Percentiles rank a stretch among this genome's conserved stretches.
phyloP scores from a whole-genome alignment of 1,140 invertebrate species.

The Trachymyrmex cornetzi region DNA sequence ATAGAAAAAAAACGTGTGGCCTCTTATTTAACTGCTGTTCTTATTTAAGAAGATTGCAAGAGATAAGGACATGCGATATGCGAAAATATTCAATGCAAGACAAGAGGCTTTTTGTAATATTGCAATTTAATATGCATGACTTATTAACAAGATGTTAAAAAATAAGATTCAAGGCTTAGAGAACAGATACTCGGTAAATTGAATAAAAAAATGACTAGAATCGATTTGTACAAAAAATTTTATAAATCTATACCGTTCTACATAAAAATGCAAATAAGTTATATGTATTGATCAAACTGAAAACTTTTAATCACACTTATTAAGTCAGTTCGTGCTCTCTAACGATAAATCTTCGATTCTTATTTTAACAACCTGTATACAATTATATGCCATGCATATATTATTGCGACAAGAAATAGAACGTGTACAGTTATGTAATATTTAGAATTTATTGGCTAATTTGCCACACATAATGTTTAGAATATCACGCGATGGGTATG shows the following conservation, averaged over 20 bases:
- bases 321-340: background rate
- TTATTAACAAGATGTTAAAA: background rate
- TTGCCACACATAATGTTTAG: background rate
- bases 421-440: slow-evolving; percentile 17
- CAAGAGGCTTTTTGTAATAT: background rate
- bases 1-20: background rate
- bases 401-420: background rate
- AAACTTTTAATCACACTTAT: background rate
- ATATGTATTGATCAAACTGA: background rate
- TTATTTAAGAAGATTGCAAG: slow-evolving; percentile 10
- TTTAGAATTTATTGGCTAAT: background rate
- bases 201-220: background rate
- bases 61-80: background rate
- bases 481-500: background rate
- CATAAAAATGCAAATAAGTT: background rate
- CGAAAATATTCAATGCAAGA: background rate
- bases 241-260: background rate
- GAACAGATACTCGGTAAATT: background rate
- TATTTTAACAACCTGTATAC: background rate
- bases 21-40: slow-evolving; percentile 6
- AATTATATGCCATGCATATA: too few species aligned
- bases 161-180: background rate
- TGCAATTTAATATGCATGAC: background rate
- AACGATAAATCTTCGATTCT: background rate
- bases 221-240: background rate